A percentile compares a stretch with the other conserved stretches of the same genome.
phyloP scores from a whole-genome alignment of 2,888 invertebrate genomes.

The Dastarcus helophoroides region DNA sequence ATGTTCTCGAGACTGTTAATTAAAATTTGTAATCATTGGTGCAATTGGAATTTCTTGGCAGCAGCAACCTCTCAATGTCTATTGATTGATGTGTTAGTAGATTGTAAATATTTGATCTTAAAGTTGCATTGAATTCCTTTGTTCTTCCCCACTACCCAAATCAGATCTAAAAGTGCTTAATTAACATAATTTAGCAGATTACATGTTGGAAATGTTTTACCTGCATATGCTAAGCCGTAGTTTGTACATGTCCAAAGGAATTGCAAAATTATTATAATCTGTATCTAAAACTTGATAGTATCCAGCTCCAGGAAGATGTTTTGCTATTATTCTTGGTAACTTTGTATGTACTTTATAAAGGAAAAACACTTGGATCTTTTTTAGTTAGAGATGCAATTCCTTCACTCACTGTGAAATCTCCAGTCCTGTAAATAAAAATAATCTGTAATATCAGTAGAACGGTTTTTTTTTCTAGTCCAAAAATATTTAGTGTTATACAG shows the following conservation, averaged over 20 bases:
- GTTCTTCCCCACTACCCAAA: constrained; percentile 60
- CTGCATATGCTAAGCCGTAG: constrained; percentile 50
- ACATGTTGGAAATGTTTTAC: constrained; percentile 28
- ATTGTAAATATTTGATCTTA: constrained; percentile 54
- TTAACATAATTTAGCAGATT: background rate
- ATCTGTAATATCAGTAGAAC: background rate
- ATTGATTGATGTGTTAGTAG: constrained; percentile 46
- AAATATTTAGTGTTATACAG: too few relatives aligned
- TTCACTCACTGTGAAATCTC: constrained; percentile 45
- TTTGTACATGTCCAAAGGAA: constrained; percentile 65
- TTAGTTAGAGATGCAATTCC: constrained; percentile 49
- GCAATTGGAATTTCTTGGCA: constrained; percentile 60
- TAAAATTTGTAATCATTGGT: constrained; percentile 13
- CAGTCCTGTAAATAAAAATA: constrained; percentile 41
- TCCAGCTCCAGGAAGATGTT: constrained; percentile 60
- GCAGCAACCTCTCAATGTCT: constrained; percentile 58
- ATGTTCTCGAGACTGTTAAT: constrained; percentile 2
- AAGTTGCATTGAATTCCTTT: constrained; percentile 51
- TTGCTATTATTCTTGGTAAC: constrained; percentile 53
- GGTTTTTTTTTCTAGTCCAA: constrained; percentile 7
- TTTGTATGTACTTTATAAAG: constrained; percentile 48
- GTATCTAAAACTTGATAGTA: constrained; percentile 60
- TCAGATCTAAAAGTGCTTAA: constrained; percentile 45
- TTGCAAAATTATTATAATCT: constrained; percentile 59
- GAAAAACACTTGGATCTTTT: constrained; percentile 35